Evolutionary conservation across 2,888 invertebrate genomes (phyloP).

Genomic region (Macrostomum cliftonense): DNA sequence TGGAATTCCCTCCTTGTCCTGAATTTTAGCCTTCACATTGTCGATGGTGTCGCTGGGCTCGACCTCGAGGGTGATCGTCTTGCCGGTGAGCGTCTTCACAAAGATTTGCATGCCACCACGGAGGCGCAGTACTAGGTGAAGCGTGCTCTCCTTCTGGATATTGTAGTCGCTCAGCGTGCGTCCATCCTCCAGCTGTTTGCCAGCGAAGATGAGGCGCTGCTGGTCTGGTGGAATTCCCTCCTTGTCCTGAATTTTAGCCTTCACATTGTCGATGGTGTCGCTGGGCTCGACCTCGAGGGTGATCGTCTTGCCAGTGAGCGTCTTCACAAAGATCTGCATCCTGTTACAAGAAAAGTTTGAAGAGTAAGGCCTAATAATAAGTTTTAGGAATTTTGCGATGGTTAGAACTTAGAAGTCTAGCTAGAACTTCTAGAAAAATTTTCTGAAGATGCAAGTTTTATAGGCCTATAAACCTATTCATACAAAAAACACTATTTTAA

Average conservation of each 20-base stretch:
- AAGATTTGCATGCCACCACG: conserved; percentile 94
- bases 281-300: conserved; percentile 51
- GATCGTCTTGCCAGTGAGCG: conserved; percentile 36
- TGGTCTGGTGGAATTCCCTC: conserved; percentile 50
- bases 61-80: conserved; percentile 37
- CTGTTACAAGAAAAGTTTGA: too few species aligned
- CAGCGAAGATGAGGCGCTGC: conserved; percentile 72
- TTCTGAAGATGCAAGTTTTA: too few species aligned
- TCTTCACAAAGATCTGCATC: conserved; percentile 61
- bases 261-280: conserved; percentile 83
- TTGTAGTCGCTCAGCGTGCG: conserved; percentile 78
- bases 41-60: conserved; percentile 80
- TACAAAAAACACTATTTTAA: too few species aligned
- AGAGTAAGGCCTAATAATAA: too few species aligned
- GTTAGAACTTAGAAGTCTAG: too few species aligned
- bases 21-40: conserved; percentile 57
- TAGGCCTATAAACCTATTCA: too few species aligned
- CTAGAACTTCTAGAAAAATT: too few species aligned
- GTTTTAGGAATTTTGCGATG: too few species aligned
- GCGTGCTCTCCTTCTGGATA: conserved; percentile 83
- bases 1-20: conserved; percentile 45
- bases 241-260: conserved; percentile 45
- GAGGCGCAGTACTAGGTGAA: conserved; percentile 72
- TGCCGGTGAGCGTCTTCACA: conserved; percentile 36
- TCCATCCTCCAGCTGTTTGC: conserved; percentile 84